Base-by-base conservation (phyloP, 2,888 invertebrate genomes). In the Parnassius orleans region DNA sequence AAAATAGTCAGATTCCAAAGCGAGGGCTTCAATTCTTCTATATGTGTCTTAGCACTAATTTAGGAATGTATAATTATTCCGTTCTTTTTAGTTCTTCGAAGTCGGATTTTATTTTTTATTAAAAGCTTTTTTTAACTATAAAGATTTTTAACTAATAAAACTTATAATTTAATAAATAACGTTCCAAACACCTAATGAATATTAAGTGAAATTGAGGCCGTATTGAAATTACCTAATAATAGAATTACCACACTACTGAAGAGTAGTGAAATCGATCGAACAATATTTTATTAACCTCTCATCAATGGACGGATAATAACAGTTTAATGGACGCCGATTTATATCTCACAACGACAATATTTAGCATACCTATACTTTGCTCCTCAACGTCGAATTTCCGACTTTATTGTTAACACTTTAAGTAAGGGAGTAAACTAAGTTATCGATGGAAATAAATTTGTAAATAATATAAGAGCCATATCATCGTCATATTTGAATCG, bases 401-500 rank as follows among this genome's bases (percentile, higher is more conserved):
- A n/a, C 59, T 11, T 61, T 65, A 68, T 55, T 0, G 0, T 3
- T 0, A 24, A 5, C 24, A 15, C 15, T 12, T 52, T 70, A 70
- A 63, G 59, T 56, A n/a, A 10, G 9, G 33, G 44, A 61, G 55
- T 66, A 63, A 58, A 57, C 43, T 54, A 53, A 53, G 56, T 68
- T 64, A 66, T 64, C 60, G 62, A 61, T 47, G 52, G 14, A 55
- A 70, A 69, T 65, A 68, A 67, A n/a, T 59, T 73, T 64, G 73
- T 72, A 61, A 61, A 68, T 66, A 74, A 73, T 75, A 78, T 83
- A 81, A 87, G 83, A 86, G 85, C 87, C 86, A 83, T 88, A 90
- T 90, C 87, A 87, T 86, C 84, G 81, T 88, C 84, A 82, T 84
- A 87, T 87, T 86, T 81, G 87, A 88, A 88, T 86, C 90, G 89